Base-by-base conservation (phyloP, 2,888 invertebrate genomes). In the Pediacus dermestoides region DNA sequence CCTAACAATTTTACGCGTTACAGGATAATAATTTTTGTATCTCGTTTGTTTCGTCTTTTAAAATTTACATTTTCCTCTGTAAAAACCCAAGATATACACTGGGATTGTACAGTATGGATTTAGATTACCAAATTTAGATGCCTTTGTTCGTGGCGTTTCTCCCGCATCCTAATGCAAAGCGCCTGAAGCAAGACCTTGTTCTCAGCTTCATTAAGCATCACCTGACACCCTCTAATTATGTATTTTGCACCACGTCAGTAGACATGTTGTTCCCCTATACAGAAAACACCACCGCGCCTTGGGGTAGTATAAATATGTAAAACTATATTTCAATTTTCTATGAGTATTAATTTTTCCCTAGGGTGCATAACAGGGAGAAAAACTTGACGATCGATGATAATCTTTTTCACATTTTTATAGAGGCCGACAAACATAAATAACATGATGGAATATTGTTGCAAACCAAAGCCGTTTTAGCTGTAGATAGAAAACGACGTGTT, bases 201-300 rank as follows among this genome's bases (percentile, higher is more conserved):
- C 55, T 52, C 53, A 46, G 54, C 55, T 57, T 59, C 58, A 59
- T 60, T 60, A 57, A 55, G 51, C 61, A 60, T 61, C 61, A 64
- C 66, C 66, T 64, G 66, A 66, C 66, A 65, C 64, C 60, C 64
- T 63, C 64, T 64, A 64, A 66, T 66, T 66, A 65, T 62, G 63
- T 61, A 63, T 66, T 65, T 66, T 60, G 60, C 58, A 57, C 55
- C 55, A 53, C 61, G 52, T 59, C 58, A 55, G 46, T 51, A 53
- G 55, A 59, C 57, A 57, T 54, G 53, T 53, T 57, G 56, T 55
- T 54, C 53, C 46, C 53, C 50, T 13, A 31, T 16, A 39, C 15
- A 16, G 30, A 31, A 39, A 41, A 43, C 42, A 35, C 34, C 6
- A 4, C 41, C 22, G 16, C 12, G 47, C 52, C 51, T 43, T 14